Conservation (phyloP, 2,113 vertebrate species). For the Crotalus tigris region DNA sequence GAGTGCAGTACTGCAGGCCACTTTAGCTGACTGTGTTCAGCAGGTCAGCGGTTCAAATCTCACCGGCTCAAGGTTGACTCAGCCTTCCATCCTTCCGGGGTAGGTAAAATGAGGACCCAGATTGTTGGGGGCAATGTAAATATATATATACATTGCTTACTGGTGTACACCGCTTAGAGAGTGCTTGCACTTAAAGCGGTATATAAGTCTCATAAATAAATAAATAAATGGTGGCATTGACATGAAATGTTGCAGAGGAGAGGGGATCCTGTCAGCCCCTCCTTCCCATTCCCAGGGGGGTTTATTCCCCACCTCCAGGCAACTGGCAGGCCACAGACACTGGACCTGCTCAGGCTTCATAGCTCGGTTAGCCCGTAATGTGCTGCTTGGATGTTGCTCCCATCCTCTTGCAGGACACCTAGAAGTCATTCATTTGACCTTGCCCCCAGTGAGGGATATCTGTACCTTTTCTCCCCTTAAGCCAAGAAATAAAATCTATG, state of each 20-base stretch:
- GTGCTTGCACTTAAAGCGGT: no score
- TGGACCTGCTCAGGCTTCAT: background rate
- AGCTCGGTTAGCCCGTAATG: background rate
- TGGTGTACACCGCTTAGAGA: no score
- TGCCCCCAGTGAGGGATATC: background rate
- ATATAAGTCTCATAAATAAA: no score
- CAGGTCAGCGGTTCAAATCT: no score
- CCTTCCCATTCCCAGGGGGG: background rate
- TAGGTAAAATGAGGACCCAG: no score
- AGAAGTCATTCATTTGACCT: background rate
- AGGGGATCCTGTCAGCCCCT: background rate
- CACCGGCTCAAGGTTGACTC: no score
- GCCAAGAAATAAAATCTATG: background rate
- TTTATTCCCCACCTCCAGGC: background rate
- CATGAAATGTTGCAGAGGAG: background rate
- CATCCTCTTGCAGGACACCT: background rate
- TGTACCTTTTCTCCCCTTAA: background rate
- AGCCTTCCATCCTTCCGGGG: no score
- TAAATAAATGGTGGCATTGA: background rate
- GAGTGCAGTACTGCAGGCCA: no score
- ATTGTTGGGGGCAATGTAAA: no score
- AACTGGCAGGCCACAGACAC: background rate
- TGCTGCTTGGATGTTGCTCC: background rate
- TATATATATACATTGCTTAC: no score
- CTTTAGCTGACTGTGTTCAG: no score